Base-by-base conservation (phyloP, 2,113 vertebrate genomes). In the Spermophilus dauricus region DNA sequence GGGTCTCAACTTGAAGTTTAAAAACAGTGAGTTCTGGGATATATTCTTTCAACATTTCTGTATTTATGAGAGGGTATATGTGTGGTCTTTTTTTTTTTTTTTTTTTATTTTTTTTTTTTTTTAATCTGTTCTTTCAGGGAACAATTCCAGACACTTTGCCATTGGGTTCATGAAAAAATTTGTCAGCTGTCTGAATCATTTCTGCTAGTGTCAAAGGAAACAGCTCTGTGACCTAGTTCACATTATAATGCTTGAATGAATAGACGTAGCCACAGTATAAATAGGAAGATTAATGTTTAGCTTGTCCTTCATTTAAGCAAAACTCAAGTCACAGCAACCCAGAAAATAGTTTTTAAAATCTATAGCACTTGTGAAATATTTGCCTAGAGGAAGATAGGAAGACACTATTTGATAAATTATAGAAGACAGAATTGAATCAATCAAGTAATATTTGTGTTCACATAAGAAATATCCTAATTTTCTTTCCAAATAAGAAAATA, bases 221-320 rank as follows among this genome's bases (percentile, higher is more conserved):
- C 28, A 92, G 39, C n/a, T 86, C 53, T 83, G 26, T 96, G 92
- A 86, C 56, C 73, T 45, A 80, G 73, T 89, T 96, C 73, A 86
- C 30, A 89, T 51, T 82, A 73, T 72, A 75, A 45, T 73, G 53
- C 48, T 80, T 93, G 85, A 86, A 56, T 82, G 39, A 51, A 37
- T 82, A 82, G 72, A 67, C 37, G 51, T 17, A 67, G 20, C 37
- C 72, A 63, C 61, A 45, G 45, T 58, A 45, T 39, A 75, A 0
- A 39, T 45, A 85, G 51, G 80, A 80, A 89, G 86, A 76, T 85
- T 16, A 48, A 30, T 0, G 0, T 28, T 34, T 84, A 34, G 82
- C 58, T 76, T 76, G 17, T 8, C 81, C 82, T 95, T 96, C 56
- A 75, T 96, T 94, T 85, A 94, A 89, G 51, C 34, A 89, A 87